These are phyloP conservation scores for Sparidentex hasta DNA, from an alignment of 2,797 vertebrate genomes.

Conservation along the genomic window DNA sequence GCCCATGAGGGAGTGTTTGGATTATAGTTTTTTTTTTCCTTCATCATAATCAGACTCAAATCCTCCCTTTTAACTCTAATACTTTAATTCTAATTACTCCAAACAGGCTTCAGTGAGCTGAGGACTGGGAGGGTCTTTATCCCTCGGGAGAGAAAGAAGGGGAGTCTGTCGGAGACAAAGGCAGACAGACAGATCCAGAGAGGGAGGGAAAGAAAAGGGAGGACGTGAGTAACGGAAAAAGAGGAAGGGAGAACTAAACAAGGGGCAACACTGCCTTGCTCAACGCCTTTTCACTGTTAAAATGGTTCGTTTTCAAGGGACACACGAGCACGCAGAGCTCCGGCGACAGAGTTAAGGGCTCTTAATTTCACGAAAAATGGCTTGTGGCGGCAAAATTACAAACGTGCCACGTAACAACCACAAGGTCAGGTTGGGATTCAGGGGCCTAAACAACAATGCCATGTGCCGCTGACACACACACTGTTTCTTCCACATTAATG, in stretches of 20 bases:
- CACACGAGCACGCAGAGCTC: slow-evolving; percentile 15
- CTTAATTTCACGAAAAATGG: slow-evolving; percentile 8
- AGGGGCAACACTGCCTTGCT: slow-evolving; percentile 75
- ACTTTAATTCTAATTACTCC: slow-evolving; percentile 82
- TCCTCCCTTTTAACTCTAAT: slow-evolving; percentile 80
- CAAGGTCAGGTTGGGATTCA: background rate
- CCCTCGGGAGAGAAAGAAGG: slow-evolving; percentile 41
- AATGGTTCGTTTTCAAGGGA: slow-evolving; percentile 57
- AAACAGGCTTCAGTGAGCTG: slow-evolving; percentile 72
- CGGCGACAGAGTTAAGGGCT: background rate
- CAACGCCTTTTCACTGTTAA: slow-evolving; percentile 78
- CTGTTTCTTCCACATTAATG: background rate
- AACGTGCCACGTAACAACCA: slow-evolving; percentile 5
- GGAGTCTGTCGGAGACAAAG: slow-evolving; percentile 44
- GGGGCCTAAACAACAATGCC: background rate
- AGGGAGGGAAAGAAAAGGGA: slow-evolving; percentile 11
- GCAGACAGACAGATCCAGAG: slow-evolving; percentile 31
- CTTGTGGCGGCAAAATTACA: slow-evolving; percentile 16
- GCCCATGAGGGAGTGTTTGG: slow-evolving; percentile 64
- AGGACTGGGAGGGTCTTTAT: slow-evolving; percentile 67
- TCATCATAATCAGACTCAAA: slow-evolving; percentile 76
- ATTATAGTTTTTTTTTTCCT: slow-evolving; percentile 72
- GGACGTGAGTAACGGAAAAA: slow-evolving; percentile 21
- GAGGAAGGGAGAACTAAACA: slow-evolving; percentile 8
- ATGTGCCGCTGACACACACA: background rate